phyloP scores from a whole-genome alignment of 2,113 vertebrate species.

The Epinephelus cyanopodus region DNA sequence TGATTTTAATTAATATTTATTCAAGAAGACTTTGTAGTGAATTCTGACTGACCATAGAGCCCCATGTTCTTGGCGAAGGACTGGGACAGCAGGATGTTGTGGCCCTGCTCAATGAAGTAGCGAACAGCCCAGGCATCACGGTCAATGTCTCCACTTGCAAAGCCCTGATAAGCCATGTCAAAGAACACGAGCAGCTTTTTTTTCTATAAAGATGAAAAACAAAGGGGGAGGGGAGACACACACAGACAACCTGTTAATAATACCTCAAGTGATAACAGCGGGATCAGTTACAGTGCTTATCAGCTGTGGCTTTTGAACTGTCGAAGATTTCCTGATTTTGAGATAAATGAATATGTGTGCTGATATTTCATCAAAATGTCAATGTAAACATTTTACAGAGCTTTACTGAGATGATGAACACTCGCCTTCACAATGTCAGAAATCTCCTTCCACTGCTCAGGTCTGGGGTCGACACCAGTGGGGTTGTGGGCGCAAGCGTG shows the following conservation, averaged over 20 bases:
- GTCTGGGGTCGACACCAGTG: conserved; percentile 94
- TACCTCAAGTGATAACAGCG: conserved; percentile 7
- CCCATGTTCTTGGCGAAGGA: conserved; percentile 99
- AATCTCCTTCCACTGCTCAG: conserved; percentile 97
- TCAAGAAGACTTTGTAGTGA: neutral
- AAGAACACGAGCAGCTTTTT: conserved; percentile 94
- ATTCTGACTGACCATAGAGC: conserved; percentile 91
- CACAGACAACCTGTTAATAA: neutral
- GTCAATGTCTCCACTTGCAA: conserved; percentile 96
- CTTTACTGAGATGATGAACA: neutral
- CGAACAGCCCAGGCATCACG: conserved; percentile 96
- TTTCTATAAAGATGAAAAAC: conserved; percentile 84
- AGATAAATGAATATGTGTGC: neutral
- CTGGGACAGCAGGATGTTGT: conserved; percentile 92
- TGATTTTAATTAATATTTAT: neutral
- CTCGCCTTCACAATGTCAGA: conserved; percentile 90
- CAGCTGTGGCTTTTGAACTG: conserved; percentile 1
- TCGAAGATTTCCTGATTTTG: neutral
- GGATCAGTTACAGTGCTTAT: conserved; percentile 4
- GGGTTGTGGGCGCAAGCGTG: conserved; percentile 99
- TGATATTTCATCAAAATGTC: neutral
- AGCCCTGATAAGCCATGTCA: conserved; percentile 99
- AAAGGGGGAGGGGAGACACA: neutral
- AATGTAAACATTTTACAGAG: neutral
- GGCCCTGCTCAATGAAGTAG: conserved; percentile 95